Evolutionary conservation across 1,140 invertebrate genomes (phyloP), one percentile per base, ranked within the genome.

Genomic region (Pseudobourletiella spinata): DNA sequence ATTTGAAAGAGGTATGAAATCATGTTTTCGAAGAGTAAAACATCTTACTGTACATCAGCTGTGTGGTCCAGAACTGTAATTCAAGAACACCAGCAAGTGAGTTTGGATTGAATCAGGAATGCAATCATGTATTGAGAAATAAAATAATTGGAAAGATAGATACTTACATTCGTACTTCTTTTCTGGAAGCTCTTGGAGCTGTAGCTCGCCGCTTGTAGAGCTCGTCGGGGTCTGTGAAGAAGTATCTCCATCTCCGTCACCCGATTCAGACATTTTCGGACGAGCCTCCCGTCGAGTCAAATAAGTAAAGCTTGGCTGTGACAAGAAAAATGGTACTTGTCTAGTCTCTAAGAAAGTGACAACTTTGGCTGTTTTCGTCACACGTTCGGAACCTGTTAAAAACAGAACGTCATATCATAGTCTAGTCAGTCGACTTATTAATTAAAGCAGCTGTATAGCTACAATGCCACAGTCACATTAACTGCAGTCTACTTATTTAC

Each of bases 1-100:
- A 11, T 11, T 11, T n/a, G n/a, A 39, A 11, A 11, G 11, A 39
- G 35, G n/a, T 39, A 39, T 11, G 11, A 39, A 11, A 39, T 11
- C 11, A 48, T 48, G 6, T 15, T 6, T 48, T 22, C 14, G 11
- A 91, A 39, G 35, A 30, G 42, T 50, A 16, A 48, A 2, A n/a
- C 30, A 44, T 84, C 89, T 89, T 81, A 94, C 89, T 98, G 95
- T 25, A 98, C 89, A 79, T 98, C 95, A 2, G 95, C 94, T 28
- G 95, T 94, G 72, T 98, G 94, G 73, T 98, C 95, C 71, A 98
- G 79, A 84, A 97, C 91, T 95, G 79, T 61, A 84, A 86, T 70
- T 72, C 72, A 71, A 61, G 71, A 70, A 58, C 60, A 48, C 26
- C 4, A 29, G 61, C 22, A 43, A 42, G 30, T 43, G 20, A 57